A percentile compares a stretch with the other conserved stretches of the same genome.
phyloP scores from a whole-genome alignment of 2,797 vertebrate genomes.

The Phaenicophaeus curvirostris region DNA sequence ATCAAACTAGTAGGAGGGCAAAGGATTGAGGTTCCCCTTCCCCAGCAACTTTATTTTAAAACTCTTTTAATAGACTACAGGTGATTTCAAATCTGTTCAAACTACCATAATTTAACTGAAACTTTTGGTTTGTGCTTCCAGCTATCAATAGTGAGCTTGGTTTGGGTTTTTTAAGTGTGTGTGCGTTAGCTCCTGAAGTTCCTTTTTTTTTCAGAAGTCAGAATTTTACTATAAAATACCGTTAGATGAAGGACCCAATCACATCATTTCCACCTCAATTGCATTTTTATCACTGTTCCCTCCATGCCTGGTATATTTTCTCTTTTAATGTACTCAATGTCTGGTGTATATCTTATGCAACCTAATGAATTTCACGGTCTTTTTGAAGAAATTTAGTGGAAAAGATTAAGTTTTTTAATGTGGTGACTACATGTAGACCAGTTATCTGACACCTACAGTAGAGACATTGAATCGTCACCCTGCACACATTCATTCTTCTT shows the following conservation, averaged over 20 bases:
- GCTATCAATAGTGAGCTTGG: background rate
- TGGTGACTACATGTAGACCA: background rate
- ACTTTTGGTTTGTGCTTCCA: background rate
- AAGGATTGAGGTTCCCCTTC: no score
- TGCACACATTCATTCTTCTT: background rate
- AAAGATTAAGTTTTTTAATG: background rate
- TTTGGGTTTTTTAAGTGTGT: background rate
- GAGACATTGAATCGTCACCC: background rate
- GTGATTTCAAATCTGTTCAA: background rate
- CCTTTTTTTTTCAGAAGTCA: background rate
- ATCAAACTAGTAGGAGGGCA: no score
- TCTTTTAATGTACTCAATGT: background rate
- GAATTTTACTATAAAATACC: background rate
- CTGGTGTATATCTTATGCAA: background rate
- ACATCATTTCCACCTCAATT: constrained; percentile 12
- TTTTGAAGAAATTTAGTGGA: constrained; percentile 19
- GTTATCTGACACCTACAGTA: background rate
- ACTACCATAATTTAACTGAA: background rate
- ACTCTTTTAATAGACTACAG: background rate
- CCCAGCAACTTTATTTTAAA: no score
- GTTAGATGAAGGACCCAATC: background rate
- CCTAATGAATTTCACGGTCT: background rate
- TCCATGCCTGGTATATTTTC: background rate
- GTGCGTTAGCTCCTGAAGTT: background rate
- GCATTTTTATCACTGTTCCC: background rate